Percentiles rank a stretch among this genome's conserved stretches.
phyloP scores from a whole-genome alignment of 2,113 vertebrate species.

The Orientallactaga bullata region DNA sequence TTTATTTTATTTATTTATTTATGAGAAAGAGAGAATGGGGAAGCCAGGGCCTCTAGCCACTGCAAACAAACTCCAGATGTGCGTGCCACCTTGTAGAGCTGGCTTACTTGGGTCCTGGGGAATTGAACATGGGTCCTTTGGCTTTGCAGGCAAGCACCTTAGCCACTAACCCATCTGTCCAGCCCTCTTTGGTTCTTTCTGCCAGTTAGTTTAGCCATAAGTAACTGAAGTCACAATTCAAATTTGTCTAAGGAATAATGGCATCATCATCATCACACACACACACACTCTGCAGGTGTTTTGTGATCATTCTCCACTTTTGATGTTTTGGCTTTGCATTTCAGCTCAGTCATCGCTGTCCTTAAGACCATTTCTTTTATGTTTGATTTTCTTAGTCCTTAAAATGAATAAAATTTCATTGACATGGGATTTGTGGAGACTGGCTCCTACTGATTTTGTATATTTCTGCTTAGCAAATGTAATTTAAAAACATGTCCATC shows the following conservation, averaged over 20 bases:
- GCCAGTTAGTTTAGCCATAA: background rate
- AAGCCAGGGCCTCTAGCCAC: too few relatives aligned
- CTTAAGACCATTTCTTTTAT: background rate
- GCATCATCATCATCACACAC: background rate
- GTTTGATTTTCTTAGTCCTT: conserved; percentile 25
- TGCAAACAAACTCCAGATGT: too few relatives aligned
- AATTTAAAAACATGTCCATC: conserved; percentile 70
- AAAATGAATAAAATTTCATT: background rate
- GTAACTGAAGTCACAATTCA: background rate
- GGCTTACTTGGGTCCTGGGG: too few relatives aligned
- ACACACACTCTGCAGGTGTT: background rate
- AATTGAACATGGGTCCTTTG: too few relatives aligned
- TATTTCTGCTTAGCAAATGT: conserved; percentile 47
- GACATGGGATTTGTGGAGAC: background rate
- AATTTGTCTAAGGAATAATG: conserved; percentile 32
- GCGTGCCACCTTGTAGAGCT: too few relatives aligned
- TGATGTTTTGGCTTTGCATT: background rate
- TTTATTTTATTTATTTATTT: too few relatives aligned
- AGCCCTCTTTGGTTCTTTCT: background rate
- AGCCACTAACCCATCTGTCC: too few relatives aligned
- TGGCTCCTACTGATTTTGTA: background rate
- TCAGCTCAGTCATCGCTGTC: background rate
- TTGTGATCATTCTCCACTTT: background rate
- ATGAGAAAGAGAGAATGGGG: too few relatives aligned
- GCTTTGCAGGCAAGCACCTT: too few relatives aligned